phyloP scores from a whole-genome alignment of 2,888 invertebrate species.

The Erebia palarica region DNA sequence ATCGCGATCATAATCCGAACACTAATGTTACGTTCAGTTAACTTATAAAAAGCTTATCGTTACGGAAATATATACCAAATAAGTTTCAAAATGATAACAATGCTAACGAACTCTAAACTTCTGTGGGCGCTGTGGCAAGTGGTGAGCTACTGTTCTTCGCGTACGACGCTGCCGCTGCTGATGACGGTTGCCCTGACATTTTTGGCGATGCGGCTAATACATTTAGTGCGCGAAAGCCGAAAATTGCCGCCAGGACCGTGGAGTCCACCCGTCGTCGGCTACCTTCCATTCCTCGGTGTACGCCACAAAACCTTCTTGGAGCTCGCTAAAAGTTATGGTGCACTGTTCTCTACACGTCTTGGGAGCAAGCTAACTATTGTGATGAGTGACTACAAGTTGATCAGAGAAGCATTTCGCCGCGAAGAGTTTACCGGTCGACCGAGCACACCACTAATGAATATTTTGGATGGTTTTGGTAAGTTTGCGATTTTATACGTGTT shows the following conservation, averaged over 20 bases:
- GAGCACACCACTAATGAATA: slow-evolving; percentile 91
- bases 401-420: slow-evolving; percentile 91
- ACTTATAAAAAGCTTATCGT: slow-evolving; percentile 47
- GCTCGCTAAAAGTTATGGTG: slow-evolving; percentile 89
- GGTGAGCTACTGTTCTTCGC: slow-evolving; percentile 69
- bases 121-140: slow-evolving; percentile 80
- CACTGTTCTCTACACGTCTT: slow-evolving; percentile 90
- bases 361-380: slow-evolving; percentile 93
- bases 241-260: slow-evolving; percentile 93
- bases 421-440: slow-evolving; percentile 95
- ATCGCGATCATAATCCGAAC: slow-evolving; percentile 66
- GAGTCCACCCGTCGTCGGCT: slow-evolving; percentile 93
- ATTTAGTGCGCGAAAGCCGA: slow-evolving; percentile 68
- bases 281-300: slow-evolving; percentile 90
- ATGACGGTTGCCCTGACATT: slow-evolving; percentile 74
- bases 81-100: slow-evolving; percentile 60
- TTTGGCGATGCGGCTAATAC: slow-evolving; percentile 73
- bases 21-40: slow-evolving; percentile 65
- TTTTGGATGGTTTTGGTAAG: slow-evolving; percentile 95
- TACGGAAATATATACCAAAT: slow-evolving; percentile 50
- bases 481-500: slow-evolving; percentile 4
- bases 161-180: slow-evolving; percentile 70
- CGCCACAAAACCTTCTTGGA: slow-evolving; percentile 90
- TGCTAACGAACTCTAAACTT: slow-evolving; percentile 75
- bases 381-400: slow-evolving; percentile 92